Evolutionary conservation across 2,797 vertebrate species (phyloP).

Genomic region (Esox lucius): DNA sequence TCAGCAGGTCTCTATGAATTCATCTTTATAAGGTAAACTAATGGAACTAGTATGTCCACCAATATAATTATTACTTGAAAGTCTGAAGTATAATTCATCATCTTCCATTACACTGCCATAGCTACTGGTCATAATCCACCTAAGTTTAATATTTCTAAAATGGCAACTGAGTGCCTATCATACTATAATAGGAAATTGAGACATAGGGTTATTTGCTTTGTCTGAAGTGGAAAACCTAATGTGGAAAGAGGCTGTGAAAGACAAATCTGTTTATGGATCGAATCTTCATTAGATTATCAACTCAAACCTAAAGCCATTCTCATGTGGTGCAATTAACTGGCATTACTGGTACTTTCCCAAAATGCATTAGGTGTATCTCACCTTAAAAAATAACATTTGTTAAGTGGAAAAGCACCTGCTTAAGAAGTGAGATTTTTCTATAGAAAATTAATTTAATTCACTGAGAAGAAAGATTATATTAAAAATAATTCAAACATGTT

Average conservation of each 20-base stretch:
- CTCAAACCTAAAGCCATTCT: constrained; percentile 40
- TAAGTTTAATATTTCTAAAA: background rate
- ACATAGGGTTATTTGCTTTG: constrained; percentile 2
- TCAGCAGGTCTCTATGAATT: background rate
- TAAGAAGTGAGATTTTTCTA: background rate
- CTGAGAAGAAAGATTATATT: background rate
- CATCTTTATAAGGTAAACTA: background rate
- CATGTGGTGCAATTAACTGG: constrained; percentile 30
- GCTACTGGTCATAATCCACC: background rate
- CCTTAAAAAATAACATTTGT: constrained; percentile 17
- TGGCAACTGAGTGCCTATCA: background rate
- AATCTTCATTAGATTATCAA: constrained; percentile 44
- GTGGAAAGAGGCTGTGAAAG: background rate
- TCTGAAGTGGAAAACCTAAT: background rate
- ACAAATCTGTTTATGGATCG: constrained; percentile 38
- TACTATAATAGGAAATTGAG: background rate
- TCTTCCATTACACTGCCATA: background rate
- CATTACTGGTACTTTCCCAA: constrained; percentile 13
- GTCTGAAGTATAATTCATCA: constrained; percentile 1
- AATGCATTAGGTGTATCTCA: constrained; percentile 31
- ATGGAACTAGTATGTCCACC: background rate
- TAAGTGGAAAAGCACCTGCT: background rate
- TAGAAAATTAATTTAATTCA: background rate
- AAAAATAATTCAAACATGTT: background rate
- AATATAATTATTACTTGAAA: background rate